Percentiles rank a stretch among this genome's conserved stretches.
Conservation (phyloP, 2,888 invertebrate genomes). For the Epistrophella euchroma region DNA sequence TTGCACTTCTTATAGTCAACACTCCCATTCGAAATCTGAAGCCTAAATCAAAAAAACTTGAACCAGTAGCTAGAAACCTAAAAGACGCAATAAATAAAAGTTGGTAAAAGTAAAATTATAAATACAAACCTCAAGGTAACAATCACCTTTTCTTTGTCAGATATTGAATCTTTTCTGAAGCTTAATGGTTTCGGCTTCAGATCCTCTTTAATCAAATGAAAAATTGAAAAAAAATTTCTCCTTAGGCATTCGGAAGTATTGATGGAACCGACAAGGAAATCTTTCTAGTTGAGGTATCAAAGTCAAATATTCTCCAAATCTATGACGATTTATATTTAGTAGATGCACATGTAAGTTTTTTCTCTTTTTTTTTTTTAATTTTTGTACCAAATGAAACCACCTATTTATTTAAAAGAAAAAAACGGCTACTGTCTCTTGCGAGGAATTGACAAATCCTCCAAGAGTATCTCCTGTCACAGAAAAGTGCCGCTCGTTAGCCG, state of each 20-base stretch:
- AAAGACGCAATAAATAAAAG: not conserved
- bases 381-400: too few species aligned
- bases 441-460: too few species aligned
- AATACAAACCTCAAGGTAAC: not conserved
- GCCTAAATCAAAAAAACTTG: not conserved
- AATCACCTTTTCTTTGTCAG: not conserved
- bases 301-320: too few species aligned
- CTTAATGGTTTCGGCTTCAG: not conserved
- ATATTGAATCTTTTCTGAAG: not conserved
- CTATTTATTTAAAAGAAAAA: too few species aligned
- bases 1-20: not conserved
- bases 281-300: not conserved
- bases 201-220: not conserved
- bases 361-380: too few species aligned
- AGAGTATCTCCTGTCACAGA: too few species aligned
- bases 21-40: not conserved
- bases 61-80: not conserved
- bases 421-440: too few species aligned
- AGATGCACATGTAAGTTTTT: too few species aligned
- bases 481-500: too few species aligned
- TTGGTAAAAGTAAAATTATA: not conserved
- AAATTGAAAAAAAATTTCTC: not conserved
- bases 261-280: not conserved
- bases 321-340: too few species aligned
- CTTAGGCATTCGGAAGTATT: not conserved